Evolutionary conservation across 2,888 invertebrate species (phyloP).

Genomic region (Scelioninae gen. 1): DNA sequence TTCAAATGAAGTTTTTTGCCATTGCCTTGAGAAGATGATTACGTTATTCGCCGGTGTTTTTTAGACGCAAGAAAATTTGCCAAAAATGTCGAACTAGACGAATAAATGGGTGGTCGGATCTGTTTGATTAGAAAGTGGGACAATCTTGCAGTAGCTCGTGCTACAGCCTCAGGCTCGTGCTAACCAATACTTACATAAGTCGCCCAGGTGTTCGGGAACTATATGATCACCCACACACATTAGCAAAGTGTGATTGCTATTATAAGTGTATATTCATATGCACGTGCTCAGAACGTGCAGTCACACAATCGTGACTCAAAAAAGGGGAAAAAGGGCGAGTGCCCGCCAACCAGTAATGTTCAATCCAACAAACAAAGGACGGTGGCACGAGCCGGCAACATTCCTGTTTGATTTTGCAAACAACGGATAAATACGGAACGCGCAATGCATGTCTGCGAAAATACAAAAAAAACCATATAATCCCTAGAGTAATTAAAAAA

Average conservation of each 20-base stretch:
- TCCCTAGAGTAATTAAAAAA: slow-evolving; percentile 49
- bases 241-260: slow-evolving; percentile 39
- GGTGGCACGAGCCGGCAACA: slow-evolving; percentile 65
- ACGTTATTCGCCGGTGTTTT: neutral
- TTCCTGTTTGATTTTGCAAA: slow-evolving; percentile 60
- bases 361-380: slow-evolving; percentile 53
- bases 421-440: slow-evolving; percentile 39
- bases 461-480: slow-evolving; percentile 23
- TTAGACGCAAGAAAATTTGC: slow-evolving; percentile 20
- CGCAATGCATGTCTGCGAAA: slow-evolving; percentile 2
- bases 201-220: slow-evolving; percentile 43
- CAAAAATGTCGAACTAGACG: slow-evolving; percentile 35
- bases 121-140: slow-evolving; percentile 82
- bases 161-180: slow-evolving; percentile 75
- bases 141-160: slow-evolving; percentile 77
- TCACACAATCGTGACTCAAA: slow-evolving; percentile 48
- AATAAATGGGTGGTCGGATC: slow-evolving; percentile 71
- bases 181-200: slow-evolving; percentile 76
- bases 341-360: slow-evolving; percentile 33
- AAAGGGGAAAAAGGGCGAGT: slow-evolving; percentile 44
- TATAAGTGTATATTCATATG: slow-evolving; percentile 36
- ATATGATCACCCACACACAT: slow-evolving; percentile 53
- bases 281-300: slow-evolving; percentile 30
- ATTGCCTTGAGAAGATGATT: neutral
- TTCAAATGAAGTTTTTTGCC: neutral